Percentiles rank a stretch among this genome's conserved stretches.
Evolutionary conservation across 2,888 invertebrate genomes (phyloP).

Genomic region (Amiota minor): DNA sequence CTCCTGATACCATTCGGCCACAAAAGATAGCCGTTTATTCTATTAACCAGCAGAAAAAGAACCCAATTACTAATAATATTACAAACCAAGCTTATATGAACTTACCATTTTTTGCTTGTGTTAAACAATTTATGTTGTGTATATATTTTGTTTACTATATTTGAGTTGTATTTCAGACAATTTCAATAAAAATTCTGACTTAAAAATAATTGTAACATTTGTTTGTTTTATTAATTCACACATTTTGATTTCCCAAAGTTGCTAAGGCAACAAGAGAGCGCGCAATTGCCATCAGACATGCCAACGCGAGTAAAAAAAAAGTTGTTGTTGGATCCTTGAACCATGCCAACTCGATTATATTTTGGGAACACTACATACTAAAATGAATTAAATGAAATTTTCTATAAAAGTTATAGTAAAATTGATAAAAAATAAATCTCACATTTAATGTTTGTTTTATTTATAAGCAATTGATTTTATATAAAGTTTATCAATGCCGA

Average conservation of each 20-base stretch:
- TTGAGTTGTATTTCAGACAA: no score
- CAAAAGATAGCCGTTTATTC: conserved; percentile 74
- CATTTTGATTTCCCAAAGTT: neutral
- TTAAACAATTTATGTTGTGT: no score
- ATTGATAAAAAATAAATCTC: neutral
- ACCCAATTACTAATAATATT: no score
- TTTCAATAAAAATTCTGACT: no score
- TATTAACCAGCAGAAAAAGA: neutral
- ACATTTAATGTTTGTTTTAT: neutral
- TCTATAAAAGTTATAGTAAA: neutral
- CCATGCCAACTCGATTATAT: neutral
- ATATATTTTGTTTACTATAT: no score
- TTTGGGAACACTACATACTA: neutral
- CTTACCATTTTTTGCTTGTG: no score
- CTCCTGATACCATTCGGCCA: conserved; percentile 91
- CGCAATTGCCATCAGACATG: neutral
- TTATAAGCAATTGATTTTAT: neutral
- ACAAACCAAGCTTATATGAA: no score
- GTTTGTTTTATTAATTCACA: no score
- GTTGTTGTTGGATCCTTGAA: no score
- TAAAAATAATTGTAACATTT: no score
- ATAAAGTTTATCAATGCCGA: neutral
- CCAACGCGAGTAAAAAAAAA: neutral
- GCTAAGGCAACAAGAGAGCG: neutral
- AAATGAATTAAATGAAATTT: neutral